These are phyloP conservation scores for Drosophila ambigua DNA, from an alignment of 1,140 invertebrate species.

Conservation along the genomic window DNA sequence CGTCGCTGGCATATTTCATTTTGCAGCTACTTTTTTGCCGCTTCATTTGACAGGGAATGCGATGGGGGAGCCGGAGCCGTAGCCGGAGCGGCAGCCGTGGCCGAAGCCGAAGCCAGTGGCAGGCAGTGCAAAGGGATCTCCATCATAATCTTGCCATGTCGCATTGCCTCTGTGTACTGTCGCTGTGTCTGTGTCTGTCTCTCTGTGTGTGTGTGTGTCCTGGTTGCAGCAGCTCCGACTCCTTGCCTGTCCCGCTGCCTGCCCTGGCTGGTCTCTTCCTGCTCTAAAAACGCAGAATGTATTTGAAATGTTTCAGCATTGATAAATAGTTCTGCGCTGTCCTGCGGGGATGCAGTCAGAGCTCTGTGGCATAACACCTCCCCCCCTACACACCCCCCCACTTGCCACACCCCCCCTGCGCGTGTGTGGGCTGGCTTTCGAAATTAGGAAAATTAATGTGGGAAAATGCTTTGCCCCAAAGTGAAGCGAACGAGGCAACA, in stretches of 20 bases:
- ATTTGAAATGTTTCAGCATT: constrained; percentile 83
- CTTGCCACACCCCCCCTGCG: neutral
- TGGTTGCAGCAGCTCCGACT: constrained; percentile 4
- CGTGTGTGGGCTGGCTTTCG: constrained; percentile 57
- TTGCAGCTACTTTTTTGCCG: constrained; percentile 80
- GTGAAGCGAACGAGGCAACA: constrained; percentile 55
- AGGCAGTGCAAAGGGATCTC: constrained; percentile 34
- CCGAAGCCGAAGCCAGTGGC: neutral
- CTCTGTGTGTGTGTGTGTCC: no score
- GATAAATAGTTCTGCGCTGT: constrained; percentile 79
- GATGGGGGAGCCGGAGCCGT: constrained; percentile 1
- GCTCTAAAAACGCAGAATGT: constrained; percentile 73
- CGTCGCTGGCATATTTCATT: constrained; percentile 82
- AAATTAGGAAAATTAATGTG: constrained; percentile 84
- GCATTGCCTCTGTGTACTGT: constrained; percentile 8
- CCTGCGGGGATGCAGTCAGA: constrained; percentile 48
- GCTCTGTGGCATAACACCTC: neutral
- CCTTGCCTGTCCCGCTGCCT: neutral
- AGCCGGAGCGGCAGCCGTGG: neutral
- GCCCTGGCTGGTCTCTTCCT: neutral
- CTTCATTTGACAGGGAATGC: constrained; percentile 76
- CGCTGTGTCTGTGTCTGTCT: neutral
- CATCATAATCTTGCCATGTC: constrained; percentile 68
- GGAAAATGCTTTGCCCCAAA: constrained; percentile 72
- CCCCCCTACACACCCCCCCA: no score